Base-by-base conservation (phyloP, 1,140 invertebrate genomes). In the Parasteatoda tepidariorum region DNA sequence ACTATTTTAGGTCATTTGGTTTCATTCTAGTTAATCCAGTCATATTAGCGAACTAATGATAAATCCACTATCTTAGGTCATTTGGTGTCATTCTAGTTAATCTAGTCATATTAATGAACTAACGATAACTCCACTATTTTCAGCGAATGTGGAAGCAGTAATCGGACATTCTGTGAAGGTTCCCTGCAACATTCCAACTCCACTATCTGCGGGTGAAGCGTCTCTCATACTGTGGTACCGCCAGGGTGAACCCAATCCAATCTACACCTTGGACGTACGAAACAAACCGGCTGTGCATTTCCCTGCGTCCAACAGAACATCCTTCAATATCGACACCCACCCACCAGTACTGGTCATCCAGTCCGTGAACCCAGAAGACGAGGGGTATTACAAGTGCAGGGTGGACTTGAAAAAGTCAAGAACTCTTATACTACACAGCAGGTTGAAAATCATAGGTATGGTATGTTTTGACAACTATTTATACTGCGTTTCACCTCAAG, bases 181-280 rank as follows among this genome's bases (percentile, higher is more conserved):
- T 85, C 95, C 95, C 48, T 96, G 95, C 90, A 94, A 96, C 90
- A 94, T 96, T 87, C 92, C 94, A 88, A 89, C 92, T 0, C 89
- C 89, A 2, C 92, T 92, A 84, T 92, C 92, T 87, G 93, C 95
- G 85, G 95, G 96, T 88, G 91, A 94, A 85, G 94, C 96, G 84
- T 95, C 95, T 89, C 95, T 96, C 93, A 94, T 97, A 84, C 90
- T 96, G 4, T 97, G 95, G 95, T 97, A 95, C 89, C 91, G 94
- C 85, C 93, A 95, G 87, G 93, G 93, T 66, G 93, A 92, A 28
- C 93, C 93, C 66, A 95, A 95, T 88, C 95, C 95, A 59, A 92
- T 97, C 84, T 96, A 96, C 91, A 96, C 94, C 3, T 28, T 86
- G 28, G 86, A 86, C 55, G 81, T 83, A 5, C 61, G 86, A 59